Percentiles rank a stretch among this genome's conserved stretches.
Evolutionary conservation across 1,140 invertebrate species (phyloP).

Genomic region (Drosophila tropicalis): DNA sequence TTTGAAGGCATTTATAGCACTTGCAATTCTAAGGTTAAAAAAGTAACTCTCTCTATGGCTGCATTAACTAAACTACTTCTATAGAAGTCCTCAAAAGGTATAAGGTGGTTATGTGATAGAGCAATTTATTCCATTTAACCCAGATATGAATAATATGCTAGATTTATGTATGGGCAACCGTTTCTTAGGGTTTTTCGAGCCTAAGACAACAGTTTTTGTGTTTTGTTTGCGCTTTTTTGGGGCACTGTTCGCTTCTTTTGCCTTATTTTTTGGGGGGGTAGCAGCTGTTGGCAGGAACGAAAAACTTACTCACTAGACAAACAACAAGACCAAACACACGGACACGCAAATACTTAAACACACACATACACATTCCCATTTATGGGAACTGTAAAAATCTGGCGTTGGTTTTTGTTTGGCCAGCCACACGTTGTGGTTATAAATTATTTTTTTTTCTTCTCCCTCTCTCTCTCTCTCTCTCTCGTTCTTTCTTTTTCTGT

Average conservation of each 20-base stretch:
- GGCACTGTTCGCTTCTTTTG: slow-evolving; percentile 1
- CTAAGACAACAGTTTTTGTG: neutral
- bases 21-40: no score
- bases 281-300: slow-evolving; percentile 63
- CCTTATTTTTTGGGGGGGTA: slow-evolving; percentile 17
- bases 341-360: slow-evolving; percentile 13
- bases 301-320: slow-evolving; percentile 58
- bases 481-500: neutral
- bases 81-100: no score
- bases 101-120: no score
- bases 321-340: slow-evolving; percentile 27
- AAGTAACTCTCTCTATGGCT: no score
- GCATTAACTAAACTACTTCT: no score
- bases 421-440: slow-evolving; percentile 80
- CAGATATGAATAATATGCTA: no score
- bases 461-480: neutral
- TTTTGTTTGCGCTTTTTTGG: neutral
- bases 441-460: slow-evolving; percentile 68
- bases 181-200: neutral
- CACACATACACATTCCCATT: slow-evolving; percentile 34
- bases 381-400: slow-evolving; percentile 74
- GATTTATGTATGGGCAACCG: neutral
- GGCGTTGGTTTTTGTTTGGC: slow-evolving; percentile 70
- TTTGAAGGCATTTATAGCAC: no score
- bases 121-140: no score